Base-by-base conservation (phyloP, 2,888 invertebrate species). In the Leptinotarsa juncta region DNA sequence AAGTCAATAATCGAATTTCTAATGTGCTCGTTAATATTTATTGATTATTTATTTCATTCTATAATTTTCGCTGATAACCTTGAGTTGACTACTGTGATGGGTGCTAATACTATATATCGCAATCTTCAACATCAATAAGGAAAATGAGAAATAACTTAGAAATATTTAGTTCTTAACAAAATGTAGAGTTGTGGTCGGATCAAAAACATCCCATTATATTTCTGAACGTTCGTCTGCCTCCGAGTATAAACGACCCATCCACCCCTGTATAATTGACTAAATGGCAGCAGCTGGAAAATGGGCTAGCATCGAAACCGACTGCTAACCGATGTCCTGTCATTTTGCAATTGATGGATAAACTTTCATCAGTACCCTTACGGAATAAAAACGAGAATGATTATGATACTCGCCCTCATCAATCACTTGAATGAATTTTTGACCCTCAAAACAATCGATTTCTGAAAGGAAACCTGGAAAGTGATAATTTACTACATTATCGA, bases 191-290 rank as follows among this genome's bases (percentile, higher is more conserved):
- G 26, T 26, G 26, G 26, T 5, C 26, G 26, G 26, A 26, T 26
- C 5, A 26, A 26, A 26, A 26, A 5, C 26, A 4, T 5, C 32
- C 32, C 32, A 32, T 32, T 32, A 55, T 20, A 20, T 57, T 57
- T 20, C 26, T 62, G 42, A 12, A 5, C 12, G n/a, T 62, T 26
- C 16, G 42, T 42, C 32, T 62, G 4, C 42, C n/a, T 32, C n/a
- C 2, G 4, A 32, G 3, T 42, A 42, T 62, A 42, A 62, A 62
- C 18, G 62, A 62, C n/a, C 32, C 18, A 26, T 16, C 42, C 62
- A 62, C 16, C 62, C 42, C 42, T 62, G n/a, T 62, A n/a, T 62
- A 32, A 62, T 62, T 62, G 15, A 62, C n/a, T 62, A 32, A 32
- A 62, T 32, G 16, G 62, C 32, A 18, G 42, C 62, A 62, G 62